Evolutionary conservation across 2,888 invertebrate species (phyloP).

Genomic region (Rhagonycha fulva): DNA sequence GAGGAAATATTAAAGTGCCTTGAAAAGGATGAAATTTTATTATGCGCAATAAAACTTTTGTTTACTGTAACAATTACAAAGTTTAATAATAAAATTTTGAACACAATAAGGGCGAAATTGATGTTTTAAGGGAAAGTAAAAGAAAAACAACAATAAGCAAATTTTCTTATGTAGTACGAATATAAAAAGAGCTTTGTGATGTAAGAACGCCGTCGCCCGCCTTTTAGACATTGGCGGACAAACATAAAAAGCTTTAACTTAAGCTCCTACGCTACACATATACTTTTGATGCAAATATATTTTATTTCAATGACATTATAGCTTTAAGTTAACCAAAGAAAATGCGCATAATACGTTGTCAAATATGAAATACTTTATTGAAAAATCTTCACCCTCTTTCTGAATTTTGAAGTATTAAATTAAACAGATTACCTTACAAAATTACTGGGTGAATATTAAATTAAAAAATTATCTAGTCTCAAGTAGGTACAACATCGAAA

Average conservation of each 20-base stretch:
- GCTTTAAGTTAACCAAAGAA: slow-evolving; percentile 39
- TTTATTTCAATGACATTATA: slow-evolving; percentile 44
- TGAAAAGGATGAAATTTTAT: neutral
- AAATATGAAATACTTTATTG: slow-evolving; percentile 26
- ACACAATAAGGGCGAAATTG: slow-evolving; percentile 7
- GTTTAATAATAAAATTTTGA: neutral
- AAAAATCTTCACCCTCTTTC: neutral
- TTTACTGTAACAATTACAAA: neutral
- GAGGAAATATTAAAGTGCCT: neutral
- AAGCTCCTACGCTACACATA: slow-evolving; percentile 43
- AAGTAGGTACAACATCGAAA: neutral
- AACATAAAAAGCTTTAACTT: slow-evolving; percentile 54
- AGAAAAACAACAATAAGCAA: slow-evolving; percentile 27
- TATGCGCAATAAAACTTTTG: neutral
- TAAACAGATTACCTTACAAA: neutral
- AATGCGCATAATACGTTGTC: slow-evolving; percentile 41
- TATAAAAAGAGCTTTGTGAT: slow-evolving; percentile 15
- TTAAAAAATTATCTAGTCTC: neutral
- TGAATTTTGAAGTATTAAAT: neutral
- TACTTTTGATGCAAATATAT: slow-evolving; percentile 47
- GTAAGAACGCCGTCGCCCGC: slow-evolving; percentile 25
- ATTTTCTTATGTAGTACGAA: slow-evolving; percentile 16
- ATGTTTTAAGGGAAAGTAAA: slow-evolving; percentile 25
- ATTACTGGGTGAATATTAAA: neutral
- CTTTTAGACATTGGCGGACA: slow-evolving; percentile 57